These are phyloP conservation scores for Cotesia chilonis DNA, from an alignment of 1,140 invertebrate species.

Conservation along the genomic window DNA sequence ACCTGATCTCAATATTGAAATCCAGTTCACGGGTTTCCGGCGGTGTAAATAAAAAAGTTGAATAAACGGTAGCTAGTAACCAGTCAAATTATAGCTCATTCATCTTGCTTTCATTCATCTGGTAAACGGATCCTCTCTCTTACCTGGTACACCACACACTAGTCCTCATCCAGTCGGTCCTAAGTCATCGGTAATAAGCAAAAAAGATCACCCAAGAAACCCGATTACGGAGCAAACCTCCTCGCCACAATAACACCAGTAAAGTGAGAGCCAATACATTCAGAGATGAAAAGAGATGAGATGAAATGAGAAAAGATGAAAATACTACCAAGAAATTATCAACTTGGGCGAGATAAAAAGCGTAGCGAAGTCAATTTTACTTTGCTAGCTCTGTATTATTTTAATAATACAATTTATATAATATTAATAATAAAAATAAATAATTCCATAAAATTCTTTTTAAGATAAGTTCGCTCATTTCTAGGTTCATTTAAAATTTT, in stretches of 20 bases:
- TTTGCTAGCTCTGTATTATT: slow-evolving; percentile 51
- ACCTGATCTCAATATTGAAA: slow-evolving; percentile 17
- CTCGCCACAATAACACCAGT: no score
- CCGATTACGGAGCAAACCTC: slow-evolving; percentile 45
- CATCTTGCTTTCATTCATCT: slow-evolving; percentile 60
- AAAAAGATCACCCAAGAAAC: slow-evolving; percentile 53
- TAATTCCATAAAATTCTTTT: no score
- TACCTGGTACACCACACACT: background rate
- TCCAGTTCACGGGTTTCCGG: slow-evolving; percentile 25
- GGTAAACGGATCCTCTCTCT: slow-evolving; percentile 36
- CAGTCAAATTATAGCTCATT: slow-evolving; percentile 57
- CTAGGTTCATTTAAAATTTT: no score
- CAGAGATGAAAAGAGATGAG: no score
- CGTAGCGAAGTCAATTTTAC: slow-evolving; percentile 56
- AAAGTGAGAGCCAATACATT: slow-evolving; percentile 31
- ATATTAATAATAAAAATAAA: background rate
- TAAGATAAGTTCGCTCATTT: no score
- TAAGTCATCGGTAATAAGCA: slow-evolving; percentile 51
- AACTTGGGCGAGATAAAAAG: slow-evolving; percentile 56
- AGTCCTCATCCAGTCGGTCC: background rate
- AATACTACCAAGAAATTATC: slow-evolving; percentile 53
- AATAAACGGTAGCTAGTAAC: slow-evolving; percentile 24
- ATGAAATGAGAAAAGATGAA: slow-evolving; percentile 35
- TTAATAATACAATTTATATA: slow-evolving; percentile 33
- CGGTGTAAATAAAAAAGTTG: slow-evolving; percentile 19